Base-by-base conservation (phyloP, 2,888 invertebrate species). In the Pandemis corylana region DNA sequence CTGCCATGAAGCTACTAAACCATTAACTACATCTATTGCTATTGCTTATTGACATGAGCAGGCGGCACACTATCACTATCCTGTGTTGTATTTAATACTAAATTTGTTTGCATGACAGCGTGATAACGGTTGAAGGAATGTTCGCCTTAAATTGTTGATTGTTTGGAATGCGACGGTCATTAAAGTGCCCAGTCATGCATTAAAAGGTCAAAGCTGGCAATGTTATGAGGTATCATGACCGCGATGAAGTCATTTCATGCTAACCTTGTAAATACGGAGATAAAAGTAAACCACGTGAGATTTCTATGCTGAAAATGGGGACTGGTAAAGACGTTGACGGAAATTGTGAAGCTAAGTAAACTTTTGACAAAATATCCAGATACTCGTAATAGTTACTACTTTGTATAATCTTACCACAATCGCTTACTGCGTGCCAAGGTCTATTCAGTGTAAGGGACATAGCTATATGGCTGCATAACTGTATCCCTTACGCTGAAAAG, bases 81-180 rank as follows among this genome's bases (percentile, higher is more conserved):
- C 53, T 42, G n/a, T 69, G 69, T 69, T 69, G 65, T 69, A 42
- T 49, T 66, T 66, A 68, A 28, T 28, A 56, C 28, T 61, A 74
- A 61, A 70, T 70, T 49, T 59, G 59, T 70, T 61, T 70, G 65
- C 69, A 53, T 61, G 69, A 66, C 69, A 74, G 66, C 65, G 61
- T 70, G 74, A 70, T 74, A 66, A 61, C 59, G 49, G 65, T 66
- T 61, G 74, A 74, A 66, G 65, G 74, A 74, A 74, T 63, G 41
- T 63, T 70, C 62, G 61, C 63, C 53, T 62, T 56, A 70, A 69
- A 71, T 71, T 67, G 75, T 71, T 71, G 62, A 75, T 75, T 71
- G 75, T 56, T 71, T 63, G 67, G 67, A 67, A 71, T 75, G 75
- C 70, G 62, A 56, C 67, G 67, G 63, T 71, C 71, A 71, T 71